Base-by-base conservation (phyloP, 30 jellyfish, hydroid and myxozoan genomes). In the Clytia hemisphaerica region DNA sequence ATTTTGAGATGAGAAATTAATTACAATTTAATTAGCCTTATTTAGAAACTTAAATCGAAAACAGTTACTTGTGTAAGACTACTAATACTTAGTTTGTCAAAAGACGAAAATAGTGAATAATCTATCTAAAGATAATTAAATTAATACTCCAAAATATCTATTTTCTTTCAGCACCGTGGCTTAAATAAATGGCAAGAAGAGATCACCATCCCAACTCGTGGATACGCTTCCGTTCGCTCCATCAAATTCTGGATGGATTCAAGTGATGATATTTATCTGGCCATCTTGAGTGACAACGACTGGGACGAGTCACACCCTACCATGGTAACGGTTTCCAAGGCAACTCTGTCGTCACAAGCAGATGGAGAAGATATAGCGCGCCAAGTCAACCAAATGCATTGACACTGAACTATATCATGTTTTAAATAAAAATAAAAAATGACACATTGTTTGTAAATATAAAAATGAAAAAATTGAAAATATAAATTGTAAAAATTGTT, bases 191-290 rank as follows among this genome's bases (percentile, higher is more conserved):
- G 78, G 78, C 26, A 9, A 7, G 37, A 24, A 19, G 78, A 65
- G 4, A 28, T 65, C 70, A 65, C 78, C 22, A 37, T 65, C 24
- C 78, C 78, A 37, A 48, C 42, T 26, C 70, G 29, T 19, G 78
- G 78, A 30, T 65, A 35, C 14, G 71, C 37, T 12, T 1, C 69
- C 64, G 25, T 65, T 37, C 32, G 1, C 18, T 67, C 37, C 25
- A 22, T 65, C 37, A 30, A 9, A 0, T 33, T 45, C 21, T 65
- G 78, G 78, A 65, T 2, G 27, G n/a, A n/a, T n/a, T 16, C 64
- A 7, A 37, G 36, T 1, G 73, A 65, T 24, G 78, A 65, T 10
- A 37, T 32, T 3, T 65, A 19, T 36, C 32, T 48, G 6, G 74
- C 73, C 42, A 35, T 65, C 3, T 29, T 65, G 35, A 2, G 69